Evolutionary conservation across 2,888 invertebrate genomes (phyloP).

Genomic region (Temnothorax rugatulus): DNA sequence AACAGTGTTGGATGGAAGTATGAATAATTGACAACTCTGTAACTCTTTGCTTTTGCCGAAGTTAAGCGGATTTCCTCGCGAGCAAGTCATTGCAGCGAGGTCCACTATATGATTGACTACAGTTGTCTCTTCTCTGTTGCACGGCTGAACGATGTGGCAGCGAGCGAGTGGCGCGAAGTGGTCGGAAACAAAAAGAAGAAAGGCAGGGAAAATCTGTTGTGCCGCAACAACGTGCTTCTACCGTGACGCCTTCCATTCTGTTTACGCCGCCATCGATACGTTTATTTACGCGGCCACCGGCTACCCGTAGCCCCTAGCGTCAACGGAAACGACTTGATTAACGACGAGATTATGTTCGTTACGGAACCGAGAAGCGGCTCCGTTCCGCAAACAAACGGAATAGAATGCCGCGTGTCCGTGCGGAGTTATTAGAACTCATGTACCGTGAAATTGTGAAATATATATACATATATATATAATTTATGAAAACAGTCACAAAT

Average conservation of each 20-base stretch:
- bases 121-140: not conserved
- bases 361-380: conserved; percentile 40
- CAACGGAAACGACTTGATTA: conserved; percentile 50
- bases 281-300: conserved; percentile 51
- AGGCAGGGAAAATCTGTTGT: conserved; percentile 39
- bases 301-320: not conserved
- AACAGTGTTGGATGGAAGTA: conserved; percentile 14
- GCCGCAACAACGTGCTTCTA: conserved; percentile 44
- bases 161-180: conserved; percentile 22
- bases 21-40: not conserved
- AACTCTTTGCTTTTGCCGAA: conserved; percentile 41
- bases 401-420: conserved; percentile 11
- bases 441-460: conserved; percentile 43
- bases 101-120: conserved; percentile 9
- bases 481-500: conserved; percentile 23
- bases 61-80: conserved; percentile 64
- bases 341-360: conserved; percentile 52
- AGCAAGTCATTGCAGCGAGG: not conserved
- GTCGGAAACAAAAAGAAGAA: conserved; percentile 44
- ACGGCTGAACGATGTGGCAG: not conserved
- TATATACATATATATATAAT: conserved; percentile 12
- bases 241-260: conserved; percentile 48
- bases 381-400: conserved; percentile 49
- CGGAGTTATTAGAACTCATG: conserved; percentile 35
- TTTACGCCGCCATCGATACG: conserved; percentile 58